Evolutionary conservation across 1,140 invertebrate species (phyloP), one percentile per base, ranked within the genome.

Genomic region (Brachionus manjavacas): DNA sequence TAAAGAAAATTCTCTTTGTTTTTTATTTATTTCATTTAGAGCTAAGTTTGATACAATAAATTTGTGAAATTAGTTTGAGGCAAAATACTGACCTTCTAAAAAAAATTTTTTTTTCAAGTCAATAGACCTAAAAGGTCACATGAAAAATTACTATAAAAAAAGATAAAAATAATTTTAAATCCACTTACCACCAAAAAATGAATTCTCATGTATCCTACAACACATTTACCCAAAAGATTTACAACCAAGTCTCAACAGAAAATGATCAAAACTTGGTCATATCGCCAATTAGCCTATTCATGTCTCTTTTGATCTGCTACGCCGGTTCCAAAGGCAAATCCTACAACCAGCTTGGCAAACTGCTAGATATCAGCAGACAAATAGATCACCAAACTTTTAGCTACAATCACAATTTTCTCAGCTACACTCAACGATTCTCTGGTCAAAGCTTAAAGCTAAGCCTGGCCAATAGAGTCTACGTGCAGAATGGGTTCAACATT

Each of bases 271-370:
- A 84, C 39, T 43, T 68, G 31, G 25, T 84, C n/a, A 23, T 74
- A 9, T 84, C 81, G 16, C 93, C 93, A 1, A 86, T 93, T 31
- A 93, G 92, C 85, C 90, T 94, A 28, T 89, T 91, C 23, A 91
- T 91, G 83, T 91, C 93, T 23, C 87, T 94, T 85, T 91, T 92
- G 25, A 90, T 94, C 87, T 89, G 92, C 2, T 89, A 94, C 4
- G 88, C 94, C 4, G 94, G 93, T 70, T 91, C 92, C 41, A 90
- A 90, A 46, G 93, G 92, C n/a, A 89, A 88, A 84, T 93, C 93
- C 20, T 92, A 92, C 86, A 87, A 92, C 14, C 92, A 94, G 89
- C 89, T 93, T 43, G 68, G 43, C n/a, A 35, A 70, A 39, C 1
- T 70, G 28, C 12, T 84, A 25, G n/a, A 46, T 28, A 20, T 70